phyloP scores from a whole-genome alignment of 2,888 invertebrate species.

The Drosophila bunnanda region DNA sequence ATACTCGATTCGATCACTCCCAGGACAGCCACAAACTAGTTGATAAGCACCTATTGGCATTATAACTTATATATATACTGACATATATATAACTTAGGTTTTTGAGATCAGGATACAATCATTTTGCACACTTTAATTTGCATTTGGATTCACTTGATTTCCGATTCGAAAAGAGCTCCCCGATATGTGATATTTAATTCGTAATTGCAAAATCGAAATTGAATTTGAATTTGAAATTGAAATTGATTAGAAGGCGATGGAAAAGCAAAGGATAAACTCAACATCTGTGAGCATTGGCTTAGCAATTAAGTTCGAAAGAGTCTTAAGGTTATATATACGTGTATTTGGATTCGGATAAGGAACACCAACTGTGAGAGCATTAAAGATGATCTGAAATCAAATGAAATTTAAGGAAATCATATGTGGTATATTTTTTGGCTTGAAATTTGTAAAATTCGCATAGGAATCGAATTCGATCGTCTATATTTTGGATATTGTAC shows the following conservation, averaged over 20 bases:
- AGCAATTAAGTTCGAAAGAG: conserved; percentile 66
- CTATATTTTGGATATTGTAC: conserved; percentile 65
- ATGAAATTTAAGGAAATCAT: conserved; percentile 59
- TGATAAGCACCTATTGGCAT: conserved; percentile 58
- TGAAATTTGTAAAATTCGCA: conserved; percentile 49
- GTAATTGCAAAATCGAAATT: conserved; percentile 52
- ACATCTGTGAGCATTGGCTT: conserved; percentile 80
- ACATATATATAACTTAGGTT: conserved; percentile 40
- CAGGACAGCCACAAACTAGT: conserved; percentile 74
- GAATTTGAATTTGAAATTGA: conserved; percentile 50
- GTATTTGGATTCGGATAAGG: conserved; percentile 57
- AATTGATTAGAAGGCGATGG: conserved; percentile 42
- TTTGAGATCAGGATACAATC: conserved; percentile 49
- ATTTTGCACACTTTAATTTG: conserved; percentile 69
- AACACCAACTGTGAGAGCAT: conserved; percentile 60
- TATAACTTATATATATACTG: not conserved
- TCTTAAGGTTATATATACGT: conserved; percentile 40
- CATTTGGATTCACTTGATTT: conserved; percentile 64
- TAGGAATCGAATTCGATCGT: conserved; percentile 47
- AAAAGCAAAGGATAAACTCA: conserved; percentile 60
- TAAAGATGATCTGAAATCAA: conserved; percentile 69
- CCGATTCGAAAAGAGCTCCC: conserved; percentile 81
- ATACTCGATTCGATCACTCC: conserved; percentile 20
- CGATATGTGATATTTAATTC: conserved; percentile 83
- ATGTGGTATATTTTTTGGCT: conserved; percentile 73